Evolutionary conservation across 1,140 invertebrate genomes (phyloP).

Genomic region (fruit fly (Drosophila melanogaster)): Release_6_plus_ISO1_MT NT_037436.4:22467001-22467500

Average conservation of each 20-base stretch:
- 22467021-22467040: slow-evolving; percentile 98
- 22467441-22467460: slow-evolving; percentile 92
- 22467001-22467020: slow-evolving; percentile 92
- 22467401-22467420: slow-evolving; percentile 86
- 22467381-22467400: slow-evolving; percentile 88
- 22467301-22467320: slow-evolving; percentile 96
- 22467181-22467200: slow-evolving; percentile 62
- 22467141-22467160: slow-evolving; percentile 61
- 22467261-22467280: slow-evolving; percentile 94
- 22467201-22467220: slow-evolving; percentile 88
- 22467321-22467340: slow-evolving; percentile 89
- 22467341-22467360: slow-evolving; percentile 85
- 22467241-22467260: slow-evolving; percentile 93
- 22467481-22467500: slow-evolving; percentile 91
- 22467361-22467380: slow-evolving; percentile 86
- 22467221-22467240: slow-evolving; percentile 90
- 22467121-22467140: slow-evolving; percentile 73
- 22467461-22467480: slow-evolving; percentile 91
- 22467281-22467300: slow-evolving; percentile 95
- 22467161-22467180: slow-evolving; percentile 19
- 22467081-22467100: slow-evolving; percentile 47
- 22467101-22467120: slow-evolving; percentile 59
- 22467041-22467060: slow-evolving; percentile 91
- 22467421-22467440: slow-evolving; percentile 87
- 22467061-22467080: slow-evolving; percentile 88